Conservation (phyloP, 2,797 vertebrate genomes). For the Chaunax sp. region DNA sequence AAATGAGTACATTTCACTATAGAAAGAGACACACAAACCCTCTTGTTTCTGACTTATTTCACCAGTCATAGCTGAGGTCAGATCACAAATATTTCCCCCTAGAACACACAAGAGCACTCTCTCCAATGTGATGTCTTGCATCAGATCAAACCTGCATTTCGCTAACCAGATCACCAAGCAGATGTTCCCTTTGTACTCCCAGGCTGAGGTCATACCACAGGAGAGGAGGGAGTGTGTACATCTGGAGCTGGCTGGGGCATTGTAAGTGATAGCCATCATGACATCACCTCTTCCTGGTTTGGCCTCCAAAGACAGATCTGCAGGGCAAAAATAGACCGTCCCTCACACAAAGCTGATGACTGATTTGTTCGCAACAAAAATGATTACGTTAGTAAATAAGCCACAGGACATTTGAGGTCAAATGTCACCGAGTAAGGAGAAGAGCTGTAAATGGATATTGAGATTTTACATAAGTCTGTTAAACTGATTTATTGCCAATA, state of each 20-base stretch:
- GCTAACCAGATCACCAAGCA: conserved; percentile 81
- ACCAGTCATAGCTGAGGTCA: neutral
- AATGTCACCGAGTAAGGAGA: conserved; percentile 35
- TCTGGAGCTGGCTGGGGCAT: conserved; percentile 84
- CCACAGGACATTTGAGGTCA: conserved; percentile 38
- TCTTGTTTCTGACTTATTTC: conserved; percentile 30
- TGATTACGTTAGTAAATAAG: conserved; percentile 52
- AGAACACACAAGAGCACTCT: conserved; percentile 18
- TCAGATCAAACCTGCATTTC: conserved; percentile 74
- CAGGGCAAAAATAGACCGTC: conserved; percentile 79
- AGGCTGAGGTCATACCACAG: conserved; percentile 91
- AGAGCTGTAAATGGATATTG: conserved; percentile 20
- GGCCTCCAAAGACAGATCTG: conserved; percentile 84
- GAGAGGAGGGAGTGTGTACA: conserved; percentile 77
- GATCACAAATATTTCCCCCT: conserved; percentile 7
- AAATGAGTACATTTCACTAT: neutral
- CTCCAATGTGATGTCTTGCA: conserved; percentile 40
- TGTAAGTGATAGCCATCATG: conserved; percentile 94
- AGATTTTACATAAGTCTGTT: conserved; percentile 5
- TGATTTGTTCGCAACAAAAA: conserved; percentile 71
- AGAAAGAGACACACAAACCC: neutral
- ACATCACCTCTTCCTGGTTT: conserved; percentile 94
- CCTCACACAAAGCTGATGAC: conserved; percentile 78
- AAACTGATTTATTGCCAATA: conserved; percentile 14
- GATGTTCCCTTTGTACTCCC: conserved; percentile 89